These are phyloP conservation scores for Metacarcinus magister DNA, from an alignment of 2,888 invertebrate genomes.

Conservation along the genomic window DNA sequence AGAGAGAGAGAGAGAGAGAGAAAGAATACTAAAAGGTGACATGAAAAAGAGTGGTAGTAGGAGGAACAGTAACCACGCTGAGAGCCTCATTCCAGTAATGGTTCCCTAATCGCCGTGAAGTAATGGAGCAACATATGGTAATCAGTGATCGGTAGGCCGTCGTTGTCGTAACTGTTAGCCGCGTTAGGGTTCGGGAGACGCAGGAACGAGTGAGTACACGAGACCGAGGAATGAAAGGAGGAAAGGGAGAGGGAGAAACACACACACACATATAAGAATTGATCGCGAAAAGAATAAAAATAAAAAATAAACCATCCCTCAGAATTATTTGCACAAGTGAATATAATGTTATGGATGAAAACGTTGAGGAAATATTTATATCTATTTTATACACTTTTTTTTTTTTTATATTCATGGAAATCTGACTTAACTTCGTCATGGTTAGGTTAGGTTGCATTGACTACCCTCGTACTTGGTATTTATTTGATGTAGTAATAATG, in stretches of 20 bases:
- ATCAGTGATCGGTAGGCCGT: background rate
- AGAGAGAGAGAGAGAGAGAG: background rate
- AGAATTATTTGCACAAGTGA: too few relatives aligned
- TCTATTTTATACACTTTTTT: too few relatives aligned
- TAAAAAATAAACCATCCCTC: background rate
- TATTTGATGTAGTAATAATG: too few relatives aligned
- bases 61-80: background rate
- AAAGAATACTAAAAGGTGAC: background rate
- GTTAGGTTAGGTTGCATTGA: background rate
- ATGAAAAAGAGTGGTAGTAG: background rate
- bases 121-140: background rate
- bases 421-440: background rate
- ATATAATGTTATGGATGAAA: too few relatives aligned
- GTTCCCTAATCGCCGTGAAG: background rate
- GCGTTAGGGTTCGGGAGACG: background rate
- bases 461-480: too few relatives aligned
- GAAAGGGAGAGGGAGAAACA: background rate
- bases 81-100: background rate
- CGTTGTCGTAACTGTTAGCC: background rate
- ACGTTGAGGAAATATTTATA: too few relatives aligned
- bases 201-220: too few relatives aligned
- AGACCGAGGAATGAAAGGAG: background rate
- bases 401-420: too few relatives aligned
- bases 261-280: background rate
- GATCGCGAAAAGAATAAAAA: background rate